These are phyloP conservation scores for Drosophila nikananu DNA, from an alignment of 1,140 invertebrate species.

Conservation along the genomic window DNA sequence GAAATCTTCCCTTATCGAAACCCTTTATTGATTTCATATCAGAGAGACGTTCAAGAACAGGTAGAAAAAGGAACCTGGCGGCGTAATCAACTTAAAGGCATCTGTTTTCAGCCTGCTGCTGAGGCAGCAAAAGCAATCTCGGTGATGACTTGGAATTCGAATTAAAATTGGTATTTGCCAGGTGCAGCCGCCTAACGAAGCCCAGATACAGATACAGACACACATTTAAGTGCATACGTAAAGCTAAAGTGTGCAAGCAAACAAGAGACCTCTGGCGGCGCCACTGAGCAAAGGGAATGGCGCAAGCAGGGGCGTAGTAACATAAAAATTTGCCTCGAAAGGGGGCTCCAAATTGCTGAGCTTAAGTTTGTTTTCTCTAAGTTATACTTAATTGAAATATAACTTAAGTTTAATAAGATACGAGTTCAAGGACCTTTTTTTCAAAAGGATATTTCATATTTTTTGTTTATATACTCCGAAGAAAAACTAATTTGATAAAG, in stretches of 20 bases:
- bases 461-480: no score
- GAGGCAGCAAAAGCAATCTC: slow-evolving; percentile 58
- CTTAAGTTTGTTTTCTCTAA: neutral
- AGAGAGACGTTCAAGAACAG: neutral
- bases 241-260: slow-evolving; percentile 32
- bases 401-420: neutral
- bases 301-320: slow-evolving; percentile 57
- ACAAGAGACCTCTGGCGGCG: slow-evolving; percentile 32
- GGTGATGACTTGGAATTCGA: slow-evolving; percentile 30
- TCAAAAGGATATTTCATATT: neutral
- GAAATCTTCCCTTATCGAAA: neutral
- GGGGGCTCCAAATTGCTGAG: slow-evolving; percentile 7
- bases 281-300: slow-evolving; percentile 50
- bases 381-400: neutral
- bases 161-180: slow-evolving; percentile 38
- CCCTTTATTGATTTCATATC: neutral
- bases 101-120: slow-evolving; percentile 40
- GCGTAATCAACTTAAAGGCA: slow-evolving; percentile 15
- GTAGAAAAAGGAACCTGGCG: slow-evolving; percentile 26
- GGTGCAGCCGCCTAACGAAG: slow-evolving; percentile 39
- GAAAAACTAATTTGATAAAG: no score
- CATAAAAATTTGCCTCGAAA: neutral
- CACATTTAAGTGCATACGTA: slow-evolving; percentile 15
- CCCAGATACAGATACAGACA: slow-evolving; percentile 26
- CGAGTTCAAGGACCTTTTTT: no score